phyloP scores from a whole-genome alignment of 2,888 invertebrate species.

The Desoria tigrina region DNA sequence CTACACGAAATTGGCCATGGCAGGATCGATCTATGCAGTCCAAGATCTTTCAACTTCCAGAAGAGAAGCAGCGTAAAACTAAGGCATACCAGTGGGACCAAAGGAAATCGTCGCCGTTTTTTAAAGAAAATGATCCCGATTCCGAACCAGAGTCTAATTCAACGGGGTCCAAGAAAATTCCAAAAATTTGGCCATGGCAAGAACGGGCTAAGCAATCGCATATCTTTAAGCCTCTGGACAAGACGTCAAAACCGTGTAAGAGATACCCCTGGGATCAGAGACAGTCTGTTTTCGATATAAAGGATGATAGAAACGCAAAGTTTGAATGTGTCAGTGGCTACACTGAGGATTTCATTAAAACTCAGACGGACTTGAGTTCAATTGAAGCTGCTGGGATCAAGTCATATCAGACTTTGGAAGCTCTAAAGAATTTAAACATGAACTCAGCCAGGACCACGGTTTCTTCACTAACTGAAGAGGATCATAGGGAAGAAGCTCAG shows the following conservation, averaged over 20 bases:
- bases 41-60: slow-evolving; percentile 11
- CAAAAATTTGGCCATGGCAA: slow-evolving; percentile 24
- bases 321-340: slow-evolving; percentile 17
- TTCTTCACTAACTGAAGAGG: too few species aligned
- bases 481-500: too few species aligned
- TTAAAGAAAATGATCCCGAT: neutral
- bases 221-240: slow-evolving; percentile 1
- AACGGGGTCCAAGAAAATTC: neutral
- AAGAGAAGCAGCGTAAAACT: neutral
- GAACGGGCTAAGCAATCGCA: slow-evolving; percentile 10
- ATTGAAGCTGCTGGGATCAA: neutral
- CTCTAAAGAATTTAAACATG: too few species aligned
- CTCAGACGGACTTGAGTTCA: neutral
- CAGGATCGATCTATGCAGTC: slow-evolving; percentile 12
- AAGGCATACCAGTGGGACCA: slow-evolving; percentile 10
- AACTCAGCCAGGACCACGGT: too few species aligned
- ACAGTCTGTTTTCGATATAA: slow-evolving; percentile 8
- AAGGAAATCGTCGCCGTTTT: neutral
- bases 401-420: neutral
- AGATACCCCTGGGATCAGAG: slow-evolving; percentile 22
- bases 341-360: slow-evolving; percentile 13
- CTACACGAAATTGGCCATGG: slow-evolving; percentile 20
- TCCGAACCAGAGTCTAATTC: neutral
- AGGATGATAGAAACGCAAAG: slow-evolving; percentile 7
- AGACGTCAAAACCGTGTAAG: neutral